phyloP scores from a whole-genome alignment of 2,888 invertebrate genomes.

The Hermaeophaga mercurialis region DNA sequence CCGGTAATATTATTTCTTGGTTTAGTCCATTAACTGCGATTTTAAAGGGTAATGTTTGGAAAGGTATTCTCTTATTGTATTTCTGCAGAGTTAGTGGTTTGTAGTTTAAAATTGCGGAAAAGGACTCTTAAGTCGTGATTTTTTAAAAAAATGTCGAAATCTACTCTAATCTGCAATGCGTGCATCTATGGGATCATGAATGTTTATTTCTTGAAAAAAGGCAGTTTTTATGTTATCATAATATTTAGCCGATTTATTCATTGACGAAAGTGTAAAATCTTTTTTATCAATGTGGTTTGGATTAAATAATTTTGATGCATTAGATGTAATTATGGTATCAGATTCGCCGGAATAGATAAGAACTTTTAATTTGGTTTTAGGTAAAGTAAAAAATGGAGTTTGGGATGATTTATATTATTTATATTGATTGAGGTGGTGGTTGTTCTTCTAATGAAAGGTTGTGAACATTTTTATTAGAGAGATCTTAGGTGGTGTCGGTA shows the following conservation, averaged over 20 bases:
- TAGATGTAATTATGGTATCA: not conserved
- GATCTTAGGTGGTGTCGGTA: too few species aligned
- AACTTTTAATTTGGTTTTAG: conserved; percentile 1
- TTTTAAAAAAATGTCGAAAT: not conserved
- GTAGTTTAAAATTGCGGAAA: not conserved
- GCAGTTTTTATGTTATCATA: not conserved
- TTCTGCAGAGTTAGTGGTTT: not conserved
- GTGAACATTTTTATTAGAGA: too few species aligned
- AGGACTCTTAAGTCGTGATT: not conserved
- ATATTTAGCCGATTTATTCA: not conserved
- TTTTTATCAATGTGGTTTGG: not conserved
- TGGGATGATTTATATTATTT: too few species aligned
- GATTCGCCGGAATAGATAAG: conserved; percentile 2
- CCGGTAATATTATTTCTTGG: not conserved
- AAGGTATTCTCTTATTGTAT: not conserved
- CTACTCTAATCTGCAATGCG: conserved; percentile 3
- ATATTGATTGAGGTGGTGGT: too few species aligned
- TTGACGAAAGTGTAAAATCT: not conserved
- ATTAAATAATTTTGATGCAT: not conserved
- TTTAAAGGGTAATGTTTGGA: not conserved
- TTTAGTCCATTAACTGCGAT: not conserved
- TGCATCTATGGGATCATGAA: not conserved
- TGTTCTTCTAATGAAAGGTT: not conserved
- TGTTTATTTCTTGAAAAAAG: not conserved
- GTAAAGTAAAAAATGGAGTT: not conserved